Conservation (phyloP, 2,797 vertebrate genomes). For the Vireo griseus region DNA sequence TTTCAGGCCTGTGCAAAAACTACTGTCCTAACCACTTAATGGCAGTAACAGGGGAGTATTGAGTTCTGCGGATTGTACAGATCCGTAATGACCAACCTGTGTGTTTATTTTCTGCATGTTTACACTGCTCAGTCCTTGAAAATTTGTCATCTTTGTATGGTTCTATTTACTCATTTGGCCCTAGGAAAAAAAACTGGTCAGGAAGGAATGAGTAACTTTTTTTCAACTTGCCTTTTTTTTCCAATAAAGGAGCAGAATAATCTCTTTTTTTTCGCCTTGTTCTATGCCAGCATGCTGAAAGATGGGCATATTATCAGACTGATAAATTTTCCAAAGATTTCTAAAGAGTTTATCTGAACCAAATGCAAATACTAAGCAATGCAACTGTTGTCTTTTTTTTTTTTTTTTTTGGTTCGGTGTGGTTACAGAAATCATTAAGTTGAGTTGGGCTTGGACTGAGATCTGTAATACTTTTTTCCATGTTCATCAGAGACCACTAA, state of each 20-base stretch:
- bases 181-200: background rate
- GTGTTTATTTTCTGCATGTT: background rate
- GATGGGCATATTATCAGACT: conserved; percentile 1
- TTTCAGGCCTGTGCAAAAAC: background rate
- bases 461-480: conserved; percentile 16
- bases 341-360: background rate
- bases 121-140: background rate
- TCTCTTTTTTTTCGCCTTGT: background rate
- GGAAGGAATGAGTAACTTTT: background rate
- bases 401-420: background rate
- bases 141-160: background rate
- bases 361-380: conserved; percentile 22
- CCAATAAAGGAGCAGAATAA: background rate
- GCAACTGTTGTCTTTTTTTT: background rate
- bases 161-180: background rate
- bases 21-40: rapidly evolving
- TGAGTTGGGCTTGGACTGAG: conserved; percentile 21
- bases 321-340: conserved; percentile 24
- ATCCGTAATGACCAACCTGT: background rate
- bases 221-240: background rate
- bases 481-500: conserved; percentile 8
- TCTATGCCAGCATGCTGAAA: conserved; percentile 1
- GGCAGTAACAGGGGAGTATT: background rate
- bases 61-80: background rate
- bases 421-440: conserved; percentile 6